Evolutionary conservation across 2,113 vertebrate genomes (phyloP), one percentile per base, ranked within the genome.

Genomic region (Emydura subglobosa): DNA sequence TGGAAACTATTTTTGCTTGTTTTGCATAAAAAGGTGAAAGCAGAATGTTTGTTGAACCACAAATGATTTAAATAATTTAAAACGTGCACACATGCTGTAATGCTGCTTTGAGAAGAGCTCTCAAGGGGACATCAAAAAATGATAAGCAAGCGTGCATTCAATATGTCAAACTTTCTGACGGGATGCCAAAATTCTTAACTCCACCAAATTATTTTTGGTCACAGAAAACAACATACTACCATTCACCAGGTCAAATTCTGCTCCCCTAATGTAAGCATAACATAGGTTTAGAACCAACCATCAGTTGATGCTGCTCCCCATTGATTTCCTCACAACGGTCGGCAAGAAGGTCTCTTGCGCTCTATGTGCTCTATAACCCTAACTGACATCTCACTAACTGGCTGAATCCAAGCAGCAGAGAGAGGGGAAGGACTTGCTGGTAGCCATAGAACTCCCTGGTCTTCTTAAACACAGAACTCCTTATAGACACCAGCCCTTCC

Each of bases 241-340:
- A 19, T 3, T 19, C 19, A 0, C 0, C 9, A 55, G 19, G 8
- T 0, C 11, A 2, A 34, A 12, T 3, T 76, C 1, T 5, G 68
- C 50, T 89, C 47, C 5, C 34, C 42, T 12, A 2, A 39, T 53
- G 55, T 51, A 78, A 78, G 42, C 24, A 47, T 44, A 78, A 78
- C 44, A 78, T 47, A 78, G 24, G 10, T 25, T 76, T 44, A 76
- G 39, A 78, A 78, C 11, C 39, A 74, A 42, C 19, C 24, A 78
- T 24, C 25, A 78, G 42, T 27, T 78, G 74, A 78, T 78, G 42
- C 42, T 27, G 42, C 25, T 78, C 5, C 42, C 42, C 2, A 6
- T 11, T 24, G 6, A 27, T 24, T 27, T 44, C 65, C n/a, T 72
- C 34, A n/a, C 34, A 68, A n/a, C n/a, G 39, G 65, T 44, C 74